Percentiles rank a stretch among this genome's conserved stretches.
Evolutionary conservation across 2,888 invertebrate genomes (phyloP).

Genomic region (Drosophila mimetica): DNA sequence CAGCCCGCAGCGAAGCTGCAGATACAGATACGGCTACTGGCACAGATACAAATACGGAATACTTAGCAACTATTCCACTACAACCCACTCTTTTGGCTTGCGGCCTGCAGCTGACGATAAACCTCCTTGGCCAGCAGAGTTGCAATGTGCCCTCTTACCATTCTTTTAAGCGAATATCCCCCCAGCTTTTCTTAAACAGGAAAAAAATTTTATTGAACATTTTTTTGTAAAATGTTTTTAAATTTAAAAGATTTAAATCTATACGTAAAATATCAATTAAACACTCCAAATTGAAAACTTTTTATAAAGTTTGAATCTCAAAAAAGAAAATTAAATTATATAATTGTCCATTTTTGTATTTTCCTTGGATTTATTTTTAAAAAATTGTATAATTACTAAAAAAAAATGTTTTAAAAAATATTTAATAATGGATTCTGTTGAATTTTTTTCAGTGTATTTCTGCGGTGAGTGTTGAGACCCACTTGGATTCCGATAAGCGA

Average conservation of each 20-base stretch:
- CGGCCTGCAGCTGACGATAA: conserved; percentile 31
- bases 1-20: conserved; percentile 38
- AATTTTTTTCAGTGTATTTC: conserved; percentile 9
- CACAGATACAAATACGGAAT: conserved; percentile 15
- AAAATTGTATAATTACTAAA: too few species aligned
- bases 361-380: too few species aligned
- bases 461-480: conserved; percentile 23
- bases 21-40: conserved; percentile 22
- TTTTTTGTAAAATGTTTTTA: too few species aligned
- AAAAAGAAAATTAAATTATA: too few species aligned
- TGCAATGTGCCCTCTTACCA: conserved; percentile 12
- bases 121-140: conserved; percentile 20
- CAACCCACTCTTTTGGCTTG: conserved; percentile 20
- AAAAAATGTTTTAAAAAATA: too few species aligned
- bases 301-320: too few species aligned
- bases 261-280: too few species aligned
- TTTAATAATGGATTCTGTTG: too few species aligned
- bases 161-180: neutral
- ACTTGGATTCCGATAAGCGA: conserved; percentile 37
- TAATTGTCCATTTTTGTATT: too few species aligned
- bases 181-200: neutral
- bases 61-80: conserved; percentile 24
- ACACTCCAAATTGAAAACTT: too few species aligned
- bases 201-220: neutral
- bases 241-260: too few species aligned